phyloP scores from a whole-genome alignment of 2,797 vertebrate species.

The Hozukius guyotensis region DNA sequence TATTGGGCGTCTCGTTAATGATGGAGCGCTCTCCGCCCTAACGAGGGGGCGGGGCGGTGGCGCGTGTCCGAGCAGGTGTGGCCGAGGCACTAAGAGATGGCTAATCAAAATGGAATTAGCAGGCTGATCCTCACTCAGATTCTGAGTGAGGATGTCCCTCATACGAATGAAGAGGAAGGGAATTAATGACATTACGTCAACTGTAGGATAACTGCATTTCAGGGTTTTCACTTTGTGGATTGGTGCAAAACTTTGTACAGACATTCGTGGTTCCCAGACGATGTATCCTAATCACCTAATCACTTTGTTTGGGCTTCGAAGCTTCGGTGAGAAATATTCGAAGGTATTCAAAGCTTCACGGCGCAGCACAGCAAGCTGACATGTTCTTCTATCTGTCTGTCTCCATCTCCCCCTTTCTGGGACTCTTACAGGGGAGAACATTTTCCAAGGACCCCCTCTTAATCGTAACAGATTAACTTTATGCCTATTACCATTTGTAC shows the following conservation, averaged over 20 bases:
- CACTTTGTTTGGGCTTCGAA: too few relatives aligned
- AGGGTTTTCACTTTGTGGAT: not conserved
- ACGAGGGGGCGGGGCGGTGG: conserved; percentile 43
- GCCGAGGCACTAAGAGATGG: conserved; percentile 36
- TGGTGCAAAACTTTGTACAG: not conserved
- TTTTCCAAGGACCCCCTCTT: too few relatives aligned
- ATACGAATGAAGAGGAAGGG: conserved; percentile 13
- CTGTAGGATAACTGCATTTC: not conserved
- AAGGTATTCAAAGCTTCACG: too few relatives aligned
- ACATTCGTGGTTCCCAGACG: not conserved
- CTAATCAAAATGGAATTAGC: conserved; percentile 64
- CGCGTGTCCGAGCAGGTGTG: conserved; percentile 70
- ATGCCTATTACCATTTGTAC: too few relatives aligned
- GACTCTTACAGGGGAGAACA: too few relatives aligned
- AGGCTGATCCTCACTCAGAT: conserved; percentile 25
- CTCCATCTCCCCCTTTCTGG: too few relatives aligned
- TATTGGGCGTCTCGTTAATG: conserved; percentile 61
- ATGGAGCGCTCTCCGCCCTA: conserved; percentile 41
- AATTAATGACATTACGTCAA: not conserved
- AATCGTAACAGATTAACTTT: too few relatives aligned
- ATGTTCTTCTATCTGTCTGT: too few relatives aligned
- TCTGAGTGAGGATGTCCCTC: conserved; percentile 32
- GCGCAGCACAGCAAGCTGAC: too few relatives aligned
- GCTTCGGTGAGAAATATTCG: too few relatives aligned
- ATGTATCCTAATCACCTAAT: not conserved